phyloP scores from a whole-genome alignment of 2,113 vertebrate species.

The Nanorana parkeri region DNA sequence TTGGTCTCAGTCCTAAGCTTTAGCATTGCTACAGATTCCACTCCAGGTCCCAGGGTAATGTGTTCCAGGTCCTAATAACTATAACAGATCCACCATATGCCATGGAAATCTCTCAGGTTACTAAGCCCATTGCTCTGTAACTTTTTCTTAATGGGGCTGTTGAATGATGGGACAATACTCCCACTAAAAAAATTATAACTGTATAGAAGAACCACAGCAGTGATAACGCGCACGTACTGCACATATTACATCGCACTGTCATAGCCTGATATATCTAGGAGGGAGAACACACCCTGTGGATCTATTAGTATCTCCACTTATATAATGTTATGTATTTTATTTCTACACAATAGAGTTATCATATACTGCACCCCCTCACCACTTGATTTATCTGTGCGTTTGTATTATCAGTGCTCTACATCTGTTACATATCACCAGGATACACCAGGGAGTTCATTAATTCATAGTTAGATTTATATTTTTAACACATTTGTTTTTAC shows the following conservation, averaged over 20 bases:
- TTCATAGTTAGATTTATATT: background rate
- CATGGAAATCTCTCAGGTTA: constrained; percentile 23
- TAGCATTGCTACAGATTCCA: constrained; percentile 29
- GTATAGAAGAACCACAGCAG: background rate
- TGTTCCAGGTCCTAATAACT: constrained; percentile 21
- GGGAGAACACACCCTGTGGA: background rate
- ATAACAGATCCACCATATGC: constrained; percentile 43
- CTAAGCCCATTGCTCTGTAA: constrained; percentile 31
- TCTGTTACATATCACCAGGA: background rate
- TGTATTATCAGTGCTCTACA: no score
- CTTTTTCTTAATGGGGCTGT: constrained; percentile 29
- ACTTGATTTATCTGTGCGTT: no score
- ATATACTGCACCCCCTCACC: no score
- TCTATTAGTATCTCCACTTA: background rate
- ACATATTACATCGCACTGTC: constrained; percentile 7
- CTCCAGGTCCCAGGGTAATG: constrained; percentile 12
- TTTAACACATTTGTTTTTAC: background rate
- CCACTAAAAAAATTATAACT: background rate
- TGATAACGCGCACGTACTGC: constrained; percentile 19
- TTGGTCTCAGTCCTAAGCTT: constrained; percentile 14
- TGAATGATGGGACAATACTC: constrained; percentile 45
- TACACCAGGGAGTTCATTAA: background rate
- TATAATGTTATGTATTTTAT: background rate
- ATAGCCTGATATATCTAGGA: background rate
- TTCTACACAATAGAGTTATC: background rate